Conservation (phyloP, 2,888 invertebrate genomes). For the Stenurella melanura region DNA sequence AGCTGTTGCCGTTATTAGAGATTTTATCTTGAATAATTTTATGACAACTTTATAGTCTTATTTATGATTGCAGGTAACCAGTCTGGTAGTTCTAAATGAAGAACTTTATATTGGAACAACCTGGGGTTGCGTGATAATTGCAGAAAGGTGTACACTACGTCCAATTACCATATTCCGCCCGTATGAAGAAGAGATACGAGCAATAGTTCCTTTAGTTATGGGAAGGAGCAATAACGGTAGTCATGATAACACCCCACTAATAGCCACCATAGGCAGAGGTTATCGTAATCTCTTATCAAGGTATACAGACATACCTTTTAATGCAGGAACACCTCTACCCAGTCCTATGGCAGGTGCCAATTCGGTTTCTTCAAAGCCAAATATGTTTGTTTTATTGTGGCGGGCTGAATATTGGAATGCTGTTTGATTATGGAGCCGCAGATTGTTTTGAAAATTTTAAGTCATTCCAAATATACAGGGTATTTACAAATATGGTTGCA, state of each 20-base stretch:
- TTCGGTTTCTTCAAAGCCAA: slow-evolving; percentile 58
- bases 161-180: slow-evolving; percentile 96
- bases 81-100: slow-evolving; percentile 80
- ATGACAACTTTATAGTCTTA: background rate
- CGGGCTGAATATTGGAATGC: slow-evolving; percentile 82
- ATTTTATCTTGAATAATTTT: background rate
- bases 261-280: slow-evolving; percentile 89
- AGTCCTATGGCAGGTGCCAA: slow-evolving; percentile 65
- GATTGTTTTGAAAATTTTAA: slow-evolving; percentile 1
- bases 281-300: slow-evolving; percentile 85
- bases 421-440: slow-evolving; percentile 61
- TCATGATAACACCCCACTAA: slow-evolving; percentile 74
- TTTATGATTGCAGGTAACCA: slow-evolving; percentile 76
- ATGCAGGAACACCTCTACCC: slow-evolving; percentile 69
- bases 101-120: slow-evolving; percentile 94
- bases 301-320: slow-evolving; percentile 76
- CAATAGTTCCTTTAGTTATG: slow-evolving; percentile 77
- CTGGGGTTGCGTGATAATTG: slow-evolving; percentile 95
- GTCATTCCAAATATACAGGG: slow-evolving; percentile 28
- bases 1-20: background rate
- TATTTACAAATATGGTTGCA: slow-evolving; percentile 16
- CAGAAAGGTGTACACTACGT: slow-evolving; percentile 85
- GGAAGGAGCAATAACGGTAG: slow-evolving; percentile 69
- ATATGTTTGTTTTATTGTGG: slow-evolving; percentile 84
- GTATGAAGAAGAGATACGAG: slow-evolving; percentile 86